Percentiles rank a stretch among this genome's conserved stretches.
These are phyloP conservation scores for Drosophila eugracilis DNA, from an alignment of 1,140 invertebrate species.

Conservation along the genomic window DNA sequence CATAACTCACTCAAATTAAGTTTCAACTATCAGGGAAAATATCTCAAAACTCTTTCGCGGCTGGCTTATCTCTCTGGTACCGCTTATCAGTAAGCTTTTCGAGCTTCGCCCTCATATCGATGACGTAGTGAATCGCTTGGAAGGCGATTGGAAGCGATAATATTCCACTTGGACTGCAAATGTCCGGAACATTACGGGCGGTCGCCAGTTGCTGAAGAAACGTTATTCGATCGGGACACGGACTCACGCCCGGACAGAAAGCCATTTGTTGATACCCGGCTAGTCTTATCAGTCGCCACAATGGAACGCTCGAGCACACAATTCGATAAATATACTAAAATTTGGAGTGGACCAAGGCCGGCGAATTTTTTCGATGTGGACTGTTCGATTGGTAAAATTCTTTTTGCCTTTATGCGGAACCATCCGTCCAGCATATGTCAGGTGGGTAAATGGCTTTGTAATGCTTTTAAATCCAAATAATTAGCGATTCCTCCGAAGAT, in stretches of 20 bases:
- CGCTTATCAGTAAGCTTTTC: conserved; percentile 37
- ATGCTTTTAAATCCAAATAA: no score
- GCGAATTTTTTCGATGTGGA: conserved; percentile 77
- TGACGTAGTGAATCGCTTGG: conserved; percentile 65
- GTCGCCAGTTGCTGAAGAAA: conserved; percentile 56
- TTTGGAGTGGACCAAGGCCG: conserved; percentile 81
- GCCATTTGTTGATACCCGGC: conserved; percentile 19
- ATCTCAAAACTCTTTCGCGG: conserved; percentile 10
- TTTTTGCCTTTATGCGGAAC: conserved; percentile 79
- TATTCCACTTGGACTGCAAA: conserved; percentile 14
- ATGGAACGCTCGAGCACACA: conserved; percentile 76
- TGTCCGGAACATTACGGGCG: conserved; percentile 21
- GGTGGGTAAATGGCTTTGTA: conserved; percentile 20
- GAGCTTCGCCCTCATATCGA: conserved; percentile 34
- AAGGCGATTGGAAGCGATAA: conserved; percentile 15
- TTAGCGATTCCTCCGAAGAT: conserved; percentile 30
- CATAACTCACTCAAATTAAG: not conserved
- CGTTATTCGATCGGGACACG: conserved; percentile 38
- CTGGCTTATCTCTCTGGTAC: conserved; percentile 15
- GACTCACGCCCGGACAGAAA: conserved; percentile 25
- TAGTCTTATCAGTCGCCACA: conserved; percentile 60
- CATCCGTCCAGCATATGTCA: conserved; percentile 76
- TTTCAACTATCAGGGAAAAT: not conserved
- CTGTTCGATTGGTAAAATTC: conserved; percentile 81
- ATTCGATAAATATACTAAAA: conserved; percentile 83